Conservation (phyloP, 2,888 invertebrate genomes). For the Abrostola tripartita region DNA sequence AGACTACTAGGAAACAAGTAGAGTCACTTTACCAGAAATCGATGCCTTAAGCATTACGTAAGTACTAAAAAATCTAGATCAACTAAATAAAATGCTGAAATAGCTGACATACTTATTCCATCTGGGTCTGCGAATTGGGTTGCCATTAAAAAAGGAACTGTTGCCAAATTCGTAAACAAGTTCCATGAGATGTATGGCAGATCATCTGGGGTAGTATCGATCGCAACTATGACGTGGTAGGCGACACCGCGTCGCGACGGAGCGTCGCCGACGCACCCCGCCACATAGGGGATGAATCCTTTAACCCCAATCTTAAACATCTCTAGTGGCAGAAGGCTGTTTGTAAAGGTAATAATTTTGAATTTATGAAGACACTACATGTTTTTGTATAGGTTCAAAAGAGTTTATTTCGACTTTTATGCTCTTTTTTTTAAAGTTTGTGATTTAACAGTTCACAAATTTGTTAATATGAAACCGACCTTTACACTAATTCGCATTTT, state of each 20-base stretch:
- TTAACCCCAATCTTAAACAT: slow-evolving; percentile 68
- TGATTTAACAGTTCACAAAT: too few species aligned
- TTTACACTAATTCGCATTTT: too few species aligned
- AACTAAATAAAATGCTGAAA: neutral
- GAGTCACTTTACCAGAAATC: neutral
- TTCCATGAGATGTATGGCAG: slow-evolving; percentile 47
- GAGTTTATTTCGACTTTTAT: neutral
- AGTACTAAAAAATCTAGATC: neutral
- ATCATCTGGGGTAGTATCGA: slow-evolving; percentile 77
- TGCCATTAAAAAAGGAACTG: slow-evolving; percentile 29
- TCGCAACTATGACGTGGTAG: slow-evolving; percentile 74
- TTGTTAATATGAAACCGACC: too few species aligned
- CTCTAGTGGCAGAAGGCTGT: slow-evolving; percentile 44
- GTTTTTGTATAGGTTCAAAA: slow-evolving; percentile 24
- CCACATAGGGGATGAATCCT: slow-evolving; percentile 70
- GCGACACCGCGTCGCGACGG: slow-evolving; percentile 78
- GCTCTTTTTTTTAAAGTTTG: neutral
- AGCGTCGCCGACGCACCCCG: slow-evolving; percentile 76
- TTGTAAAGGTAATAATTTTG: slow-evolving; percentile 37
- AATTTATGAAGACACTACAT: slow-evolving; percentile 18
- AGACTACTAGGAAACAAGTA: neutral
- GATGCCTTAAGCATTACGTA: neutral
- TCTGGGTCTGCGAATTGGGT: slow-evolving; percentile 3
- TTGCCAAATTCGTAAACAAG: slow-evolving; percentile 55
- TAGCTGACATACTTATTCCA: slow-evolving; percentile 16